These are phyloP conservation scores for Mormyrus iriodes DNA, from an alignment of 2,113 vertebrate species.

Conservation along the genomic window DNA sequence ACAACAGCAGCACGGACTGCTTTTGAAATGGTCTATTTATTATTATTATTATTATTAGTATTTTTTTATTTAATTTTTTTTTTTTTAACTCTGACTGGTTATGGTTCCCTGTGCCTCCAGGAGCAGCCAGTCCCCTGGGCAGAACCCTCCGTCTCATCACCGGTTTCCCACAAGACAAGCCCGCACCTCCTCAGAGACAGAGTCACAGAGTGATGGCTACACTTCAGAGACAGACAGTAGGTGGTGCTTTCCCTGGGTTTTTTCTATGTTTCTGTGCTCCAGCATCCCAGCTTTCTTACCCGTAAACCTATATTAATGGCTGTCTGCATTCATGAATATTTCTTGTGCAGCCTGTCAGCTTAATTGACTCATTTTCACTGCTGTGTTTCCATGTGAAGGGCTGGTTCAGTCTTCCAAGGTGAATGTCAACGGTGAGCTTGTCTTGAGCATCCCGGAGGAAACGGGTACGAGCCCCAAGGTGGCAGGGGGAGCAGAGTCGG, in stretches of 20 bases:
- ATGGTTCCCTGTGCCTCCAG: slow-evolving; percentile 46
- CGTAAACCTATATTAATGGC: background rate
- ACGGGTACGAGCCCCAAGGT: slow-evolving; percentile 53
- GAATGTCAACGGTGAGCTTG: slow-evolving; percentile 69
- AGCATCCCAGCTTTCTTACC: background rate
- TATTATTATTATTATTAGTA: too few species aligned
- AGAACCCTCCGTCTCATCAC: slow-evolving; percentile 53
- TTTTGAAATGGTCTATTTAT: too few species aligned
- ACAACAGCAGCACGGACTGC: background rate
- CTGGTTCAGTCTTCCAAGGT: slow-evolving; percentile 61
- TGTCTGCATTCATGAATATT: background rate
- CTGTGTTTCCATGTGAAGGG: slow-evolving; percentile 43
- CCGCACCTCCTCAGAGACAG: slow-evolving; percentile 71
- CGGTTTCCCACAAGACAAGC: slow-evolving; percentile 59
- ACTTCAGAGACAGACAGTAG: slow-evolving; percentile 70
- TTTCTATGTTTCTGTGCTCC: background rate
- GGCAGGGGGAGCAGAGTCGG: slow-evolving; percentile 58
- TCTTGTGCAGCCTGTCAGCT: background rate
- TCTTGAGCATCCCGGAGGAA: slow-evolving; percentile 69
- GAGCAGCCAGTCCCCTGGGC: slow-evolving; percentile 56
- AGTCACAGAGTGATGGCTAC: slow-evolving; percentile 58
- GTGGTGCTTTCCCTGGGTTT: slow-evolving; percentile 33
- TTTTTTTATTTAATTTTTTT: background rate
- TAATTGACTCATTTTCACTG: background rate
- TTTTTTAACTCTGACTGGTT: background rate